Evolutionary conservation across 2,113 vertebrate species (phyloP).

Genomic region (Indri indri): DNA sequence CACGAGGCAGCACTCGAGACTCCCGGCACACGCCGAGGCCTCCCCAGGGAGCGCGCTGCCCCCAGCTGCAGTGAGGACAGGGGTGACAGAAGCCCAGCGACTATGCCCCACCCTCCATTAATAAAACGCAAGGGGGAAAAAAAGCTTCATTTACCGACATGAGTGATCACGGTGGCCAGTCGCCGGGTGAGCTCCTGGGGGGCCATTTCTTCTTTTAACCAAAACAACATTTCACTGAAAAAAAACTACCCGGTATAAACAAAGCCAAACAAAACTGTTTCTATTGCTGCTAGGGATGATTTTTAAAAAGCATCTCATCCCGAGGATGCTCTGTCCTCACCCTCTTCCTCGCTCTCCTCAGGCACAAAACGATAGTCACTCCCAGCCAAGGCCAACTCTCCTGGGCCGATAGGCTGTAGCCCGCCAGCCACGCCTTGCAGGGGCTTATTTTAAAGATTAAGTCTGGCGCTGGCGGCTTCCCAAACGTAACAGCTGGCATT

Average conservation of each 20-base stretch:
- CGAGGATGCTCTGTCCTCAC: conserved; percentile 38
- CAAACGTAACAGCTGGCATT: neutral
- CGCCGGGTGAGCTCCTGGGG: conserved; percentile 92
- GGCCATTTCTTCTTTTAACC: conserved; percentile 95
- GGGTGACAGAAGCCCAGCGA: neutral
- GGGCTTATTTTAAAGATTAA: neutral
- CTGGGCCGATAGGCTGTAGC: neutral
- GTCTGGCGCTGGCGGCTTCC: neutral
- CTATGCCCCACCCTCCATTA: neutral
- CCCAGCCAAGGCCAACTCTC: neutral
- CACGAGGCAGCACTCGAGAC: neutral
- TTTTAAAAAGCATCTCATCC: conserved; percentile 54
- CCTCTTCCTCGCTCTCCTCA: neutral
- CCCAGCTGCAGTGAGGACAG: neutral
- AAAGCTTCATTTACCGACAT: conserved; percentile 91
- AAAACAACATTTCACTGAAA: conserved; percentile 91
- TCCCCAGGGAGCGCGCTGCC: neutral
- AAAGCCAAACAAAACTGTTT: neutral
- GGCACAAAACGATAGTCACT: neutral
- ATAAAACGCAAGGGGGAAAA: neutral
- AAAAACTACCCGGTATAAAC: conserved; percentile 75
- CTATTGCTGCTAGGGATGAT: neutral
- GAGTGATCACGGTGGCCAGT: conserved; percentile 93
- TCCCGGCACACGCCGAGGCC: neutral
- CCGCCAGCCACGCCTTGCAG: neutral